Base-by-base conservation (phyloP, 2,888 invertebrate genomes). In the Spisula solida region DNA sequence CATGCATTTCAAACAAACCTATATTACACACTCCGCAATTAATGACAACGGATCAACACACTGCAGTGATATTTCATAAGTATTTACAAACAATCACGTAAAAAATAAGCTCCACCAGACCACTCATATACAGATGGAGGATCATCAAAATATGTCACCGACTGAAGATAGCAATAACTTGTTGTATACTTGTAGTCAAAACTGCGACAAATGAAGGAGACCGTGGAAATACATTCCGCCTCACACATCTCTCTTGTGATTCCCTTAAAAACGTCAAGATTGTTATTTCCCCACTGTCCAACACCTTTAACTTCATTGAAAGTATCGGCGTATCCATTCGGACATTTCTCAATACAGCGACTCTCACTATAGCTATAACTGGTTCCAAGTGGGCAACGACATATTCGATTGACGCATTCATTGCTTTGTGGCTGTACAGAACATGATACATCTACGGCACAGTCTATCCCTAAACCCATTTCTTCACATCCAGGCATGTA, bases 321-420 rank as follows among this genome's bases (percentile, higher is more conserved):
- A 31, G 75, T 75, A 31, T 34, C 18, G 1, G 75, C 75, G 34
- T 75, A 75, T 12, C 75, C 75, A 75, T 14, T 34, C 18, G 75
- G 29, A 16, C 75, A 75, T 75, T 31, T 75, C 20, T 75, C 75
- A 75, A 75, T 34, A 34, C 75, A 75, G 14, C 75, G 29, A 16
- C 29, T 75, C 75, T 75, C 75, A 16, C 25, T 34, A 34, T 75
- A 75, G 31, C 75, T 75, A 16, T 31, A 75, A 31, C 75, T 75
- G 18, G 34, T 75, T 34, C 75, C 75, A 1, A 75, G 18, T 31
- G 75, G 75, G 12, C 75, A 75, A 31, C 75, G 14, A 18, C 75
- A 75, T 34, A 75, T 34, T 34, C 75, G 75, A 75, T 75, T 75
- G 31, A 75, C 75, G 16, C 75, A 75, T 34, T 75, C 31, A 31